phyloP scores from a whole-genome alignment of 53 echinoderm and acorn worm species.

The Echinometra lucunter region DNA sequence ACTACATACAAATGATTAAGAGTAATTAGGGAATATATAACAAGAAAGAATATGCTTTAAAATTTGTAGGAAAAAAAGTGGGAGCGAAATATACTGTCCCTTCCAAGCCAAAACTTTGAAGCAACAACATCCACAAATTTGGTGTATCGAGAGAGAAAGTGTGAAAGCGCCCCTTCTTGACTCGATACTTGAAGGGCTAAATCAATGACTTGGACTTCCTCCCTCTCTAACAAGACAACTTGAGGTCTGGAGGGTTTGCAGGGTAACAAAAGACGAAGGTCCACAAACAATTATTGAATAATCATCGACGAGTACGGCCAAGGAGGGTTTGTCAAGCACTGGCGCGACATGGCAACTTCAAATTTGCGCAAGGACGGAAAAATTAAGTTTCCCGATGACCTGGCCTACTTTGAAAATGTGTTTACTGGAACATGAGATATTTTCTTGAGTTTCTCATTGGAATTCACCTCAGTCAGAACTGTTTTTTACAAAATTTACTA shows the following conservation, averaged over 20 bases:
- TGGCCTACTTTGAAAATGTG: background rate
- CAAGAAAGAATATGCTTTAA: too few species aligned
- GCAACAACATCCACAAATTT: background rate
- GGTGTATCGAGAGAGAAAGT: background rate
- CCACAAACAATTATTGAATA: constrained; percentile 52
- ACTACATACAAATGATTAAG: too few species aligned
- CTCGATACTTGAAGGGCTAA: constrained; percentile 28
- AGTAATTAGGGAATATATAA: too few species aligned
- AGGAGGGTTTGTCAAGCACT: background rate
- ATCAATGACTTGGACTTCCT: constrained; percentile 38
- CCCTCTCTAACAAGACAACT: background rate
- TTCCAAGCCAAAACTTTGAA: too few species aligned
- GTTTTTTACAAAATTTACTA: too few species aligned
- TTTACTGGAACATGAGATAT: background rate
- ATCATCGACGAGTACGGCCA: background rate
- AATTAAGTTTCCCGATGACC: background rate
- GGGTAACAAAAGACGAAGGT: constrained; percentile 28
- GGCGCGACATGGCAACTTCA: constrained; percentile 49
- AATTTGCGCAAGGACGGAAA: constrained; percentile 10
- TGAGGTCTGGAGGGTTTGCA: background rate
- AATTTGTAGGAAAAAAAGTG: too few species aligned
- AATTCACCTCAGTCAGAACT: background rate
- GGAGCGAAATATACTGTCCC: too few species aligned
- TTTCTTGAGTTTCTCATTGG: background rate
- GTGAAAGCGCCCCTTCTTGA: background rate